Conservation (phyloP, 1,140 invertebrate species). For the Charaxes varanes region DNA sequence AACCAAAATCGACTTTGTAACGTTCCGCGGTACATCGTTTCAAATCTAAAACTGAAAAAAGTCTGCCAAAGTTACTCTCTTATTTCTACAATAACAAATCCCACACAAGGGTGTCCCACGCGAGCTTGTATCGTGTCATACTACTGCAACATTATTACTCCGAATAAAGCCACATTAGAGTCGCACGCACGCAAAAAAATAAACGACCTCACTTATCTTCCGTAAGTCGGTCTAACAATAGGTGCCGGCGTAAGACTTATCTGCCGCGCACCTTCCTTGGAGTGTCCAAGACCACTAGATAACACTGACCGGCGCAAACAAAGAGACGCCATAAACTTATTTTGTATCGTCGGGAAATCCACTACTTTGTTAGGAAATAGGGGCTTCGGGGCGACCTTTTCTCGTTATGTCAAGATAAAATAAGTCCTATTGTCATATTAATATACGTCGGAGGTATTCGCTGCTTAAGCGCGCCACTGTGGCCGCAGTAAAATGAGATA, state of each 20-base stretch:
- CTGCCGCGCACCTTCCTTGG: constrained; percentile 38
- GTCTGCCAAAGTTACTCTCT: no score
- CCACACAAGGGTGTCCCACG: constrained; percentile 1
- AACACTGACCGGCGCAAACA: constrained; percentile 60
- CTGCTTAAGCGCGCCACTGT: no score
- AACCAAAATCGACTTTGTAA: no score
- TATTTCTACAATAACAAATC: no score
- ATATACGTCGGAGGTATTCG: no score
- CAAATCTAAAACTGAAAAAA: no score
- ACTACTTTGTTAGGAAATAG: constrained; percentile 43
- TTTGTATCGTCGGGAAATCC: constrained; percentile 50
- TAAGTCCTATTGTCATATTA: no score
- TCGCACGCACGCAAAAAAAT: constrained; percentile 58
- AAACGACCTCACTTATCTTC: constrained; percentile 47
- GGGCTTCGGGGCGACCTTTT: constrained; percentile 11
- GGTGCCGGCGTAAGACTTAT: constrained; percentile 51
- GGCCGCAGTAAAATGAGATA: no score
- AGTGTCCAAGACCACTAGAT: constrained; percentile 42
- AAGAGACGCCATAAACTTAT: constrained; percentile 59
- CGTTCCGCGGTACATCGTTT: no score
- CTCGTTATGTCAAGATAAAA: neutral
- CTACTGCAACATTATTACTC: constrained; percentile 13
- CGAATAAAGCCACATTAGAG: constrained; percentile 32
- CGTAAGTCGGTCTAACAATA: constrained; percentile 52
- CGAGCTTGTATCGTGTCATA: constrained; percentile 2